These are phyloP conservation scores for Pseudolycoriella hygida DNA, from an alignment of 2,888 invertebrate genomes.

Conservation along the genomic window DNA sequence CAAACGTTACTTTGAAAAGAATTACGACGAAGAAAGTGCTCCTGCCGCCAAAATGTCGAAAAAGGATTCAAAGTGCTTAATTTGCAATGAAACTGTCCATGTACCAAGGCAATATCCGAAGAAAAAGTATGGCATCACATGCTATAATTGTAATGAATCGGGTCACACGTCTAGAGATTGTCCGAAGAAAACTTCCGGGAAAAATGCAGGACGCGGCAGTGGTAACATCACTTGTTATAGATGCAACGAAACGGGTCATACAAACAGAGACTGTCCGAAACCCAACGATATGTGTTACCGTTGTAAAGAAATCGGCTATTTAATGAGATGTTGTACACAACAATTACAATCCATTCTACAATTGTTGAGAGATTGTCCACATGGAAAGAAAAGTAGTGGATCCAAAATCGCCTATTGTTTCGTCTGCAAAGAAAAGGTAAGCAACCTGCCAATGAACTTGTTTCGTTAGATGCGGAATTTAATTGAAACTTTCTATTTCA, in stretches of 20 bases:
- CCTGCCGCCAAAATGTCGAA: background rate
- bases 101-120: background rate
- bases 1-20: background rate
- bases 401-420: background rate
- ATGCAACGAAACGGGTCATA: background rate
- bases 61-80: background rate
- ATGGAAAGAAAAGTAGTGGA: background rate
- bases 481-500: too few relatives aligned
- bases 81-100: background rate
- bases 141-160: background rate
- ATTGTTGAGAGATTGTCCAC: background rate
- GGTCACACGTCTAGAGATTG: background rate
- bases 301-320: background rate
- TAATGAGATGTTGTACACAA: background rate
- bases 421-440: background rate
- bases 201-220: background rate
- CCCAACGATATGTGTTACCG: background rate
- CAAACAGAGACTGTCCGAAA: background rate
- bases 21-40: background rate
- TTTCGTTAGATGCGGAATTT: too few relatives aligned
- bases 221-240: background rate
- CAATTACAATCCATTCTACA: background rate
- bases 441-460: too few relatives aligned
- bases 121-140: background rate
- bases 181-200: background rate